These are phyloP conservation scores for Perizoma affinitatum DNA, from an alignment of 2,888 invertebrate species.

Conservation along the genomic window DNA sequence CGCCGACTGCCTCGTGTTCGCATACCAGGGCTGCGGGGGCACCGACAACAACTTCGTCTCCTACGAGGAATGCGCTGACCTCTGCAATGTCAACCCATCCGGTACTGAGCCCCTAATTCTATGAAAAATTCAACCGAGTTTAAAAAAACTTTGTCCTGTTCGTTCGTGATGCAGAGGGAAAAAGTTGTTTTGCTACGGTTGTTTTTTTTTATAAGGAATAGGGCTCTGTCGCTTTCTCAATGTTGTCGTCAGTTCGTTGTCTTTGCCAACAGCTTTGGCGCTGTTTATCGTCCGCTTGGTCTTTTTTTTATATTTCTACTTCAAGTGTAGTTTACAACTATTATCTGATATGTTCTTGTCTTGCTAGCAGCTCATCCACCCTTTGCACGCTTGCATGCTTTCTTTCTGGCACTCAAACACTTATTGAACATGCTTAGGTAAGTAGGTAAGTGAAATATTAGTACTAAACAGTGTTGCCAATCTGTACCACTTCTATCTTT, in stretches of 20 bases:
- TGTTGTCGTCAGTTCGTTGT: constrained; percentile 21
- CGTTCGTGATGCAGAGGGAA: neutral
- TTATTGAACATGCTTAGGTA: neutral
- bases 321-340: constrained; percentile 2
- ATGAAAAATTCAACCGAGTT: constrained; percentile 6
- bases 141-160: neutral
- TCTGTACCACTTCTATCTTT: neutral
- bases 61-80: constrained; percentile 86
- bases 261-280: constrained; percentile 26
- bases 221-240: constrained; percentile 15
- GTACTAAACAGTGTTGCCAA: too few species aligned
- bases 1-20: constrained; percentile 90
- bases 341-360: neutral
- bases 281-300: constrained; percentile 15
- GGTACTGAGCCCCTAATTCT: constrained; percentile 43
- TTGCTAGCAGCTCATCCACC: constrained; percentile 23
- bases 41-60: constrained; percentile 93
- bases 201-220: too few species aligned
- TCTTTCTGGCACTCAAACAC: constrained; percentile 34
- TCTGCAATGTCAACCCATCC: constrained; percentile 49
- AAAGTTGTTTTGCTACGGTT: too few species aligned
- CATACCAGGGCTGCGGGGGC: constrained; percentile 94
- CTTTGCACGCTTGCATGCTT: constrained; percentile 41
- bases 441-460: neutral
- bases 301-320: constrained; percentile 5